Percentiles rank a stretch among this genome's conserved stretches.
Evolutionary conservation across 2,888 invertebrate species (phyloP).

Genomic region (Acleris cristana): DNA sequence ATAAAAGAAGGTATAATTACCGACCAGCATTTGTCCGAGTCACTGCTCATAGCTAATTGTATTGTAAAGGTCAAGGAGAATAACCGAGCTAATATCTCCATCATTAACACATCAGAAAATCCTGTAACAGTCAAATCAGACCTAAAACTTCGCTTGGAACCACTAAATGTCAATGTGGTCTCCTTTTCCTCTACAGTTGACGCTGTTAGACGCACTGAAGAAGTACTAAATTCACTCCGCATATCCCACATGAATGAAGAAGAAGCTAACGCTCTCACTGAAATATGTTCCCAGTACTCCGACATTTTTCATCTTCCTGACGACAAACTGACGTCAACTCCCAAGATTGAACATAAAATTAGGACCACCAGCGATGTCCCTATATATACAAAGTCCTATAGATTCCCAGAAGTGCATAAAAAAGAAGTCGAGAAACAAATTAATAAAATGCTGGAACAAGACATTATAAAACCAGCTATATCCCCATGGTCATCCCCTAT

Average conservation of each 20-base stretch:
- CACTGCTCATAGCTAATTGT: constrained; percentile 39
- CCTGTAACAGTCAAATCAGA: not conserved
- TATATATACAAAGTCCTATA: not conserved
- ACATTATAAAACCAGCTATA: constrained; percentile 42
- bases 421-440: constrained; percentile 19
- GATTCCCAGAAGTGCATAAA: constrained; percentile 12
- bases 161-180: not conserved
- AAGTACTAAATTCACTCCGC: constrained; percentile 38
- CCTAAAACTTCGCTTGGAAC: not conserved
- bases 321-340: constrained; percentile 25
- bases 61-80: constrained; percentile 37
- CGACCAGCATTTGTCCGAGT: constrained; percentile 35
- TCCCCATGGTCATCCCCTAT: constrained; percentile 46
- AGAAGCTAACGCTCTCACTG: constrained; percentile 19
- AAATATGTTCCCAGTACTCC: constrained; percentile 36
- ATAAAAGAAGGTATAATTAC: constrained; percentile 40
- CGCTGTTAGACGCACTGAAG: constrained; percentile 11
- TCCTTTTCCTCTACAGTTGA: not conserved
- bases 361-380: constrained; percentile 16
- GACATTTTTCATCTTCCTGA: constrained; percentile 39
- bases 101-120: constrained; percentile 35
- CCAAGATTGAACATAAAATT: constrained; percentile 39
- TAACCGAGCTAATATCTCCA: constrained; percentile 29
- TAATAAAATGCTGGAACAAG: constrained; percentile 41
- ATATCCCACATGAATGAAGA: constrained; percentile 41